Evolutionary conservation across 1,140 invertebrate species (phyloP), one percentile per base, ranked within the genome.

Genomic region (Heliconius nattereri): DNA sequence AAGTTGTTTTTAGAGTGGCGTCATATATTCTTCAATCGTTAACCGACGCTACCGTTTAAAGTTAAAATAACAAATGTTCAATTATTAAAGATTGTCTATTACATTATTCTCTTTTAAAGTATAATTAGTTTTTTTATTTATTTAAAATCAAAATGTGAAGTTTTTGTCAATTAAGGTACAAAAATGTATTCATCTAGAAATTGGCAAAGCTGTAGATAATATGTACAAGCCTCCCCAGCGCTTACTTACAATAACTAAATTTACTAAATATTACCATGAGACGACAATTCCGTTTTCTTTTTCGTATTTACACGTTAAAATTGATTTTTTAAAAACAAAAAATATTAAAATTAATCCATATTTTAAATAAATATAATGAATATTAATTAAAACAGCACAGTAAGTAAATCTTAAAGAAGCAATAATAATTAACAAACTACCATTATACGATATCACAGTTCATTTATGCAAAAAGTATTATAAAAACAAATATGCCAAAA

Each of bases 371-470:
- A 87, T 87, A 83, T 81, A 83, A 84, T 83, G 78, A 78, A 78
- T 75, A 82, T 77, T 86, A 80, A 85, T 85, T 81, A 82, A 87
- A 88, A 91, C 85, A 88, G 87, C 87, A 85, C 84, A 81, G 85
- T 84, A 87, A 81, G 83, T 86, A 88, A 90, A 90, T 84, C 87
- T 88, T 88, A 89, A 87, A 89, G 90, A 93, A 90, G 88, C 85
- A 89, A 90, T 91, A 92, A 90, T 72, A 66, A 66, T 92, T 89
- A 94, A 93, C 83, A 88, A 91, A 92, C 91, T 94, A 94, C 86
- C 86, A 88, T 90, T 89, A 86, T 92, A 90, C 85, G 87, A 94
- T 94, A 94, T 94, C 92, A 94, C 92, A 94, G 92, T 93, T 94
- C 90, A 93, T 93, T 94, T 94, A 94, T 93, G 92, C 91, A 94